A percentile compares a stretch with the other conserved stretches of the same genome.
Evolutionary conservation across 2,888 invertebrate species (phyloP).

Genomic region (Acleris laterana): DNA sequence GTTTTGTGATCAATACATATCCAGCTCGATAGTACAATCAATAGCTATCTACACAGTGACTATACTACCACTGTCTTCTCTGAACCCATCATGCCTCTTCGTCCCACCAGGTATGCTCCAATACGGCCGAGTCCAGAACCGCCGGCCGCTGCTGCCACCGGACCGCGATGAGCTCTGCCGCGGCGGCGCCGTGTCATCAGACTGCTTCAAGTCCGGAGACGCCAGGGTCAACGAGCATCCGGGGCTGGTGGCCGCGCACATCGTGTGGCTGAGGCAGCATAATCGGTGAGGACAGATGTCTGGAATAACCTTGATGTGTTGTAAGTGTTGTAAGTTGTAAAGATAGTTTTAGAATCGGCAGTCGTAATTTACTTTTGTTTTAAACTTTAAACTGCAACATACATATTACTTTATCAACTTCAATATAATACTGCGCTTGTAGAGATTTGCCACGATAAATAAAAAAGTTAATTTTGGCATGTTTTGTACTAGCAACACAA

Average conservation of each 20-base stretch:
- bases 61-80: not conserved
- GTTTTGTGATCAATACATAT: too few relatives aligned
- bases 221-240: slow-evolving; percentile 92
- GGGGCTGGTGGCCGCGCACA: slow-evolving; percentile 89
- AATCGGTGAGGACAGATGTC: slow-evolving; percentile 73
- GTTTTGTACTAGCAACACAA: too few relatives aligned
- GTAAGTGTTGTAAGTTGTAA: too few relatives aligned
- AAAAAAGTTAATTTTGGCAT: too few relatives aligned
- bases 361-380: too few relatives aligned
- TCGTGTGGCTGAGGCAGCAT: slow-evolving; percentile 90
- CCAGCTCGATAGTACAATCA: too few relatives aligned
- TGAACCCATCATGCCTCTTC: not conserved
- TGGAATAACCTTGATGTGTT: not conserved
- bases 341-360: too few relatives aligned
- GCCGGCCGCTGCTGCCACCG: slow-evolving; percentile 84
- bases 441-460: too few relatives aligned
- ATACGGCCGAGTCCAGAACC: slow-evolving; percentile 87
- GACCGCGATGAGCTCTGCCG: slow-evolving; percentile 88
- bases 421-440: too few relatives aligned
- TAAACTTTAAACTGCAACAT: too few relatives aligned
- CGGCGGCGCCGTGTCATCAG: slow-evolving; percentile 88
- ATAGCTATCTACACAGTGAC: too few relatives aligned
- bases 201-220: slow-evolving; percentile 92
- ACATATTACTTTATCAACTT: too few relatives aligned
- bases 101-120: slow-evolving; percentile 73